Conservation (phyloP, 2,113 vertebrate species). For the Oreochromis aureus region DNA sequence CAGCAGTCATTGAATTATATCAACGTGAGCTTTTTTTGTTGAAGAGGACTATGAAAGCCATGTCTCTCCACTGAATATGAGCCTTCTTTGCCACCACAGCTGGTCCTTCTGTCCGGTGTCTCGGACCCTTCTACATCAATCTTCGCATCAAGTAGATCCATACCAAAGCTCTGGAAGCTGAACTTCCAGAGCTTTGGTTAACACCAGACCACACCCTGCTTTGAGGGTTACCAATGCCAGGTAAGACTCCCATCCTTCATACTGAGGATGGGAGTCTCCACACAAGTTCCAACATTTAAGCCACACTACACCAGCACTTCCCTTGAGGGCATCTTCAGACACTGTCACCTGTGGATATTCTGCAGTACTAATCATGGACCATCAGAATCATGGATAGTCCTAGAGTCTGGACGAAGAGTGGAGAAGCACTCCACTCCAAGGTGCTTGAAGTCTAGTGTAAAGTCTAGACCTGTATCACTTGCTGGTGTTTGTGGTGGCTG, state of each 20-base stretch:
- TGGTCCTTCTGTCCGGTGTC: no score
- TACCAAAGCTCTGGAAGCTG: background rate
- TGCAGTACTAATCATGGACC: background rate
- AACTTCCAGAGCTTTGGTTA: background rate
- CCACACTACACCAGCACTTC: background rate
- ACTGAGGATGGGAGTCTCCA: background rate
- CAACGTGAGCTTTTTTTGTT: no score
- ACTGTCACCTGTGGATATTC: background rate
- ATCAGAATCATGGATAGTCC: background rate
- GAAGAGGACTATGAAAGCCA: no score
- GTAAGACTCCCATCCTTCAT: background rate
- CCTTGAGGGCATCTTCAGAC: background rate
- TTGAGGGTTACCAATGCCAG: background rate
- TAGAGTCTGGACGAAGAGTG: background rate
- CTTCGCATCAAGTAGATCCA: no score
- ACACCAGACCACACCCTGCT: background rate
- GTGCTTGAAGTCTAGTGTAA: no score
- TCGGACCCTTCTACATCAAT: no score
- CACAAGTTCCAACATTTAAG: background rate
- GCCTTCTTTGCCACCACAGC: no score
- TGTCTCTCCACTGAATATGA: no score
- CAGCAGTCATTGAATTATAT: no score
- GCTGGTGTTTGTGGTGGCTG: background rate
- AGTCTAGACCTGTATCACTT: background rate
- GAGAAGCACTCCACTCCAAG: no score